Conservation (phyloP, 2,888 invertebrate genomes). For the Epirrhoe tristata region DNA sequence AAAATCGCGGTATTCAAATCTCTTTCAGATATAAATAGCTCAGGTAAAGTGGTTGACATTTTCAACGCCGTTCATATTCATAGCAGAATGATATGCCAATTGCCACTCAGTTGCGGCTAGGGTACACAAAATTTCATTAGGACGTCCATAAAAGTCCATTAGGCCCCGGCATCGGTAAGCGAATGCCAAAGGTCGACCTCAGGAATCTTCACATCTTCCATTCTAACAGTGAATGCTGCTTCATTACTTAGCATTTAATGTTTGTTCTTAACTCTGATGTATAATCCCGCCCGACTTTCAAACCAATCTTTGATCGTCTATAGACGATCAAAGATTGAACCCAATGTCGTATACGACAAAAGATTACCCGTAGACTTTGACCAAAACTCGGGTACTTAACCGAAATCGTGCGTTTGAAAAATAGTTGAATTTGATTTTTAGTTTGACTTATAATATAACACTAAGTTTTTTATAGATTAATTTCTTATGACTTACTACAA, state of each 20-base stretch:
- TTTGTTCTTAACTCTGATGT: constrained; percentile 1
- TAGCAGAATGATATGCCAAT: constrained; percentile 56
- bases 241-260: constrained; percentile 6
- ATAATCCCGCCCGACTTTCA: background rate
- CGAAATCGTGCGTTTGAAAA: too few relatives aligned
- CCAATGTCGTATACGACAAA: too few relatives aligned
- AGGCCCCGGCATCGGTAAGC: constrained; percentile 48
- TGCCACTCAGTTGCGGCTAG: constrained; percentile 57
- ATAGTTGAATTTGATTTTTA: too few relatives aligned
- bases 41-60: constrained; percentile 33
- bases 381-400: too few relatives aligned
- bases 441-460: too few relatives aligned
- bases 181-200: constrained; percentile 63
- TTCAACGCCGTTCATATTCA: constrained; percentile 32
- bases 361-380: too few relatives aligned
- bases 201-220: constrained; percentile 43
- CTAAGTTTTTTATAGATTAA: too few relatives aligned
- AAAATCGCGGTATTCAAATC: constrained; percentile 1
- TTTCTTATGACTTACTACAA: too few relatives aligned
- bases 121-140: constrained; percentile 54
- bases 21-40: constrained; percentile 4
- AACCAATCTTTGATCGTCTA: too few relatives aligned
- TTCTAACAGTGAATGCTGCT: constrained; percentile 13
- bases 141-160: constrained; percentile 32
- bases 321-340: too few relatives aligned